Percentiles rank a stretch among this genome's conserved stretches.
Conservation (phyloP, 1,140 invertebrate species). For the Trialeurodes vaporariorum region DNA sequence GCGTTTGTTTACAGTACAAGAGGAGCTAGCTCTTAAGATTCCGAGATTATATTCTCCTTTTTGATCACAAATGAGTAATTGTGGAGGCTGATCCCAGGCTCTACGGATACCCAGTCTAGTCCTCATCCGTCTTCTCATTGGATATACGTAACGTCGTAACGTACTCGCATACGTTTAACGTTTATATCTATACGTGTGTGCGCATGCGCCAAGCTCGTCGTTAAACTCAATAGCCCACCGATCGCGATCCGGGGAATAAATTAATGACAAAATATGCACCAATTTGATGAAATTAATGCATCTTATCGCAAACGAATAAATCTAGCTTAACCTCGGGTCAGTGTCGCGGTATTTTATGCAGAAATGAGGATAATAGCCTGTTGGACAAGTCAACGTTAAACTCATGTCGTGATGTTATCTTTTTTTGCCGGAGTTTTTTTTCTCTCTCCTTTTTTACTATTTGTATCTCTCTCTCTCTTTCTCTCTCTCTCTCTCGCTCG, state of each 20-base stretch:
- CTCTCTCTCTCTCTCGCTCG: too few relatives aligned
- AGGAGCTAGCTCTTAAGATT: background rate
- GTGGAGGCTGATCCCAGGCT: background rate
- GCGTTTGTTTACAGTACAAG: too few relatives aligned
- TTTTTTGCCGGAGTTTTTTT: background rate
- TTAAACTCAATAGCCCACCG: too few relatives aligned
- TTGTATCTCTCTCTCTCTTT: too few relatives aligned
- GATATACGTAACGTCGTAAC: background rate
- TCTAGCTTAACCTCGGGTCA: background rate
- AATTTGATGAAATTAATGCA: background rate
- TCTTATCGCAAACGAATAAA: background rate
- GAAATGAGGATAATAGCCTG: background rate
- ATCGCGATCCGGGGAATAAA: background rate
- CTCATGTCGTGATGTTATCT: background rate
- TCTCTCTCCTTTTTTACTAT: background rate
- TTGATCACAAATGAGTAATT: background rate
- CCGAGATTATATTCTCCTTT: background rate
- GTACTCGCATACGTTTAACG: background rate
- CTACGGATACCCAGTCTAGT: too few relatives aligned
- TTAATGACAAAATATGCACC: background rate
- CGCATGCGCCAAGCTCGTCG: too few relatives aligned
- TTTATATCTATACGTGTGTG: too few relatives aligned
- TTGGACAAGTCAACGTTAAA: background rate
- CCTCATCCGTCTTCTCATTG: too few relatives aligned
- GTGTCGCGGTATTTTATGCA: background rate